Percentiles rank a stretch among this genome's conserved stretches.
Conservation (phyloP, 2,113 vertebrate species). For the Paratilapia polleni region DNA sequence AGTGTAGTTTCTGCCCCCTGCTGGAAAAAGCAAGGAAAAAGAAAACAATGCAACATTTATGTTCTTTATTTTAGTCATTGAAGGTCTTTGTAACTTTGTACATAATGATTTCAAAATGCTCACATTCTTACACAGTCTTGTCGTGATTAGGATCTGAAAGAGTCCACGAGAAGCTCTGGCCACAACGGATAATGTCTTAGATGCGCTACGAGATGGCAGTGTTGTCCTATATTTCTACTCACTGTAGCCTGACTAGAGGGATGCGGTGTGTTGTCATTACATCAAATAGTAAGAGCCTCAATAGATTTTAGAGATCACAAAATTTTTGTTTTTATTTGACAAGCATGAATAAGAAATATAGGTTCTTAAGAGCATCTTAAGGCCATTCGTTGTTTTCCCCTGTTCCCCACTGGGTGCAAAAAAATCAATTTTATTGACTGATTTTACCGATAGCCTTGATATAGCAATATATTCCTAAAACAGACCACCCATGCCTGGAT, state of each 20-base stretch:
- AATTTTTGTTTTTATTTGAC: not conserved
- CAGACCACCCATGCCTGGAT: too few species aligned
- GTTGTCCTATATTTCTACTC: not conserved
- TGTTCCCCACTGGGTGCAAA: too few species aligned
- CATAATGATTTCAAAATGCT: too few species aligned
- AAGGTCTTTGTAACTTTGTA: not conserved
- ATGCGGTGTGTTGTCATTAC: not conserved
- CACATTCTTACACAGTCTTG: too few species aligned
- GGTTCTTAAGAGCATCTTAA: too few species aligned
- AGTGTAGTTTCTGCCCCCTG: not conserved
- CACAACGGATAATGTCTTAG: not conserved
- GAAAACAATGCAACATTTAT: not conserved
- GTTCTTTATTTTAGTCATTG: not conserved
- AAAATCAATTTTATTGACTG: too few species aligned
- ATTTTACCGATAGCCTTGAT: too few species aligned
- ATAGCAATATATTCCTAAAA: too few species aligned
- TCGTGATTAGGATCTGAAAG: not conserved
- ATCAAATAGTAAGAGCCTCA: not conserved
- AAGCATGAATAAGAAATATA: not conserved
- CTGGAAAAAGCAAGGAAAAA: not conserved
- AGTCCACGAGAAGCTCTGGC: not conserved
- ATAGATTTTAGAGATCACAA: not conserved
- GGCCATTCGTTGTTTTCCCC: not conserved
- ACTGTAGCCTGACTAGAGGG: not conserved
- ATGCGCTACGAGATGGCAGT: slow-evolving; percentile 15